Percentiles rank a stretch among this genome's conserved stretches.
Evolutionary conservation across 2,797 vertebrate genomes (phyloP).

Genomic region (Clarias platycephalus): DNA sequence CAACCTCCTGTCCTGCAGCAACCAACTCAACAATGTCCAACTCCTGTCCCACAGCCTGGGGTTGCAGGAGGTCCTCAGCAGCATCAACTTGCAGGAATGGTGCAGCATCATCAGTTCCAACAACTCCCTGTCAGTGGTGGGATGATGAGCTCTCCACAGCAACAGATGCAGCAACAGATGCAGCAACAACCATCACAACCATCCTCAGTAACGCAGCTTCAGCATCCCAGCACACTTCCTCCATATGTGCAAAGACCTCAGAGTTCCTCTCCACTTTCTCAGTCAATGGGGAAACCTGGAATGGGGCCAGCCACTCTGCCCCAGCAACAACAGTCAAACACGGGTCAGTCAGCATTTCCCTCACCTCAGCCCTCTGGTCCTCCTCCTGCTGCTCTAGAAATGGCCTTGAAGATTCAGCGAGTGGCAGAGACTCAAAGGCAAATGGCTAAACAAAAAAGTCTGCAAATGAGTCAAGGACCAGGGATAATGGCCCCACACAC

Average conservation of each 20-base stretch:
- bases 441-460: slow-evolving; percentile 89
- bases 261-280: slow-evolving; percentile 76
- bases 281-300: slow-evolving; percentile 86
- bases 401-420: slow-evolving; percentile 93
- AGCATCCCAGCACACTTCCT: slow-evolving; percentile 80
- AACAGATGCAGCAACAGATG: slow-evolving; percentile 62
- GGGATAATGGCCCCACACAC: slow-evolving; percentile 79
- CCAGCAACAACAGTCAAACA: slow-evolving; percentile 78
- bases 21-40: slow-evolving; percentile 74
- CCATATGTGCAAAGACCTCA: slow-evolving; percentile 77
- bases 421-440: slow-evolving; percentile 92
- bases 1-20: slow-evolving; percentile 90
- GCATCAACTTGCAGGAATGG: slow-evolving; percentile 63
- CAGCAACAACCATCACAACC: slow-evolving; percentile 65
- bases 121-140: slow-evolving; percentile 64
- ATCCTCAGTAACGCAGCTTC: slow-evolving; percentile 81
- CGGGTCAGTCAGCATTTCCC: slow-evolving; percentile 80
- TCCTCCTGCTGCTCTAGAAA: slow-evolving; percentile 89
- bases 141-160: slow-evolving; percentile 76
- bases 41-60: slow-evolving; percentile 65
- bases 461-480: slow-evolving; percentile 75
- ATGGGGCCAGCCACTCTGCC: slow-evolving; percentile 83
- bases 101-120: slow-evolving; percentile 66
- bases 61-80: slow-evolving; percentile 65
- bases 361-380: slow-evolving; percentile 79